Evolutionary conservation across 2,113 vertebrate genomes (phyloP).

Genomic region (Siniperca knerii): DNA sequence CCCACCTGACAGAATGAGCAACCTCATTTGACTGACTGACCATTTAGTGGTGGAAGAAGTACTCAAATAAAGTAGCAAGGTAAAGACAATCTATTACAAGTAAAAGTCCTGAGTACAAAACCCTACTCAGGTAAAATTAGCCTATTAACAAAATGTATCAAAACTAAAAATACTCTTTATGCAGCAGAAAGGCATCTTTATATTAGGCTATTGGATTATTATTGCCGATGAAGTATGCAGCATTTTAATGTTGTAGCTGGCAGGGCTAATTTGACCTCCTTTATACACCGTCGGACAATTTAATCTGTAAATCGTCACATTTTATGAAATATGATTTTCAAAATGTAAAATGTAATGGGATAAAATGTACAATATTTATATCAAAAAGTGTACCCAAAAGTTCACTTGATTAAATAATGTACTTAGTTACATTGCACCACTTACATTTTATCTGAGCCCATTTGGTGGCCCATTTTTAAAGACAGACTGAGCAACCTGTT

Average conservation of each 20-base stretch:
- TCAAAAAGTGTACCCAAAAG: too few species aligned
- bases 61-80: neutral
- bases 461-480: neutral
- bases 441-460: neutral
- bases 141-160: too few species aligned
- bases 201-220: neutral
- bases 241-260: neutral
- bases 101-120: neutral
- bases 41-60: neutral
- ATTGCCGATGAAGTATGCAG: neutral
- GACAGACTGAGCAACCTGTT: too few species aligned
- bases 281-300: too few species aligned
- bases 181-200: neutral
- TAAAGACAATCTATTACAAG: neutral
- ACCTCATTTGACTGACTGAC: conserved; percentile 7
- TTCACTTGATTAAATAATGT: neutral
- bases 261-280: neutral
- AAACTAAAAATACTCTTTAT: too few species aligned
- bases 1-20: neutral
- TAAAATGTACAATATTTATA: neutral
- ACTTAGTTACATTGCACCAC: neutral
- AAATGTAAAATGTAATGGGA: too few species aligned
- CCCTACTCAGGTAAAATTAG: neutral
- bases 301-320: too few species aligned
- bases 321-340: too few species aligned